Evolutionary conservation across 2,888 invertebrate species (phyloP).

Genomic region (Halictus ligatus): DNA sequence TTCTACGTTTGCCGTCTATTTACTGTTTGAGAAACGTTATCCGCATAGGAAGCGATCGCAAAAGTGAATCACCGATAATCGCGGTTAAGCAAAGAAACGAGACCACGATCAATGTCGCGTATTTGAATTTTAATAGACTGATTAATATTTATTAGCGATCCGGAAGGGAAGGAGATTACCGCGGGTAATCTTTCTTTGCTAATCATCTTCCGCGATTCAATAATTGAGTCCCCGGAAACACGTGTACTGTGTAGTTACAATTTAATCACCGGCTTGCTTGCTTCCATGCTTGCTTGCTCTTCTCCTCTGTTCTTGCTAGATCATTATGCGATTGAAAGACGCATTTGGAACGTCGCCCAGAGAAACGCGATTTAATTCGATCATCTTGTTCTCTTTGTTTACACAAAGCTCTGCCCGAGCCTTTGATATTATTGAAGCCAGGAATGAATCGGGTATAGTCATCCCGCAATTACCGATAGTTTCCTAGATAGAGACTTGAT

Average conservation of each 20-base stretch:
- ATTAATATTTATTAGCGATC: conserved; percentile 41
- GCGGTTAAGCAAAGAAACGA: conserved; percentile 25
- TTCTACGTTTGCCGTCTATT: background rate
- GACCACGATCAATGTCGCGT: conserved; percentile 15
- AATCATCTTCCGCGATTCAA: conserved; percentile 30
- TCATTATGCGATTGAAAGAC: conserved; percentile 36
- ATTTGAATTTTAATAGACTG: conserved; percentile 43
- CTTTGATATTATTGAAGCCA: background rate
- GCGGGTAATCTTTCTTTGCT: conserved; percentile 13
- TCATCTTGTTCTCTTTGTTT: background rate
- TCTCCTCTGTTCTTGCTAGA: conserved; percentile 18
- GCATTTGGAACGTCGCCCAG: background rate
- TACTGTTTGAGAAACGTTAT: conserved; percentile 6
- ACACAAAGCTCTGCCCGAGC: background rate
- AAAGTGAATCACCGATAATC: conserved; percentile 24
- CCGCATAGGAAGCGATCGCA: conserved; percentile 24
- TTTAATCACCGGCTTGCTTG: conserved; percentile 21
- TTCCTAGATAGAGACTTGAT: too few species aligned
- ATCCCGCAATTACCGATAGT: too few species aligned
- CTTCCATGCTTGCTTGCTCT: background rate
- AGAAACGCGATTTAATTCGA: background rate
- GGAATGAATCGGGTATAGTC: background rate
- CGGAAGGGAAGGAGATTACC: conserved; percentile 25
- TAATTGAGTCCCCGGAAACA: conserved; percentile 25
- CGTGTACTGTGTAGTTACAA: conserved; percentile 27